These are phyloP conservation scores for Rallus limicola DNA, from an alignment of 2,113 vertebrate species.

Conservation along the genomic window DNA sequence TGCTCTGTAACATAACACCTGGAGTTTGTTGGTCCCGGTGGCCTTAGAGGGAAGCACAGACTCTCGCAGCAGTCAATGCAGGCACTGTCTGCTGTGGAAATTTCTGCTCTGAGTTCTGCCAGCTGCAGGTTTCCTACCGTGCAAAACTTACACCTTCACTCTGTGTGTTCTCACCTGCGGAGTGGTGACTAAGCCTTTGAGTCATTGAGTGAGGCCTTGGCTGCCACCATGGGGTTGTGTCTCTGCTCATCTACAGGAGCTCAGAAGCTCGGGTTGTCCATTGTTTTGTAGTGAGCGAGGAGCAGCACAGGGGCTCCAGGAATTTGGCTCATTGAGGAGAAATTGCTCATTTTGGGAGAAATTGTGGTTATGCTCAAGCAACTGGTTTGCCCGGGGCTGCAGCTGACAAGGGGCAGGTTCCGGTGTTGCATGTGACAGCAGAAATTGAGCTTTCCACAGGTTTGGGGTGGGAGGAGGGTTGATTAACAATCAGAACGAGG, in stretches of 20 bases:
- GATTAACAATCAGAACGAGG: not conserved
- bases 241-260: not conserved
- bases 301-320: accelerated
- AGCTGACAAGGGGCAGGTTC: not conserved
- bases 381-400: not conserved
- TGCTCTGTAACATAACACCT: accelerated
- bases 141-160: not conserved
- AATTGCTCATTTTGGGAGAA: not conserved
- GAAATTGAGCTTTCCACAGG: not conserved
- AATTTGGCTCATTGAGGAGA: not conserved
- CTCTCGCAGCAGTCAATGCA: not conserved
- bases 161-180: not conserved
- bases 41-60: not conserved
- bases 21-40: accelerated
- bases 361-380: not conserved
- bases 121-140: not conserved
- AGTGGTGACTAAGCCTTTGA: not conserved
- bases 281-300: accelerated
- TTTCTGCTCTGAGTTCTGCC: not conserved
- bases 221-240: accelerated
- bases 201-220: not conserved
- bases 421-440: not conserved
- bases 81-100: not conserved
- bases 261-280: not conserved
- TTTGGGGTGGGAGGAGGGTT: not conserved